A percentile compares a stretch with the other conserved stretches of the same genome.
These are phyloP conservation scores for Caenorhabditis remanei DNA, from an alignment of 1,140 invertebrate genomes.

Conservation along the genomic window DNA sequence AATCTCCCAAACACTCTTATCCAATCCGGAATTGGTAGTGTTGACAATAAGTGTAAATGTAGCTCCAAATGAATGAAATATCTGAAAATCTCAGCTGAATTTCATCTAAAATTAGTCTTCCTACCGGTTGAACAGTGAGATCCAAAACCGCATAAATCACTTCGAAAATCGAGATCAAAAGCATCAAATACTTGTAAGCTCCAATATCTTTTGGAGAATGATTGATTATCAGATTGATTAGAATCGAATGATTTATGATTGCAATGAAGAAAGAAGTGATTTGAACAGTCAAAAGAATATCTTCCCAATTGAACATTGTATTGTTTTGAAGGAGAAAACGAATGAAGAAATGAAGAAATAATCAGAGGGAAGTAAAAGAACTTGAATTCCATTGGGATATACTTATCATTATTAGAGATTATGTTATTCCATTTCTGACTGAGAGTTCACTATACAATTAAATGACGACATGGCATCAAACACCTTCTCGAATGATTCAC, in stretches of 20 bases:
- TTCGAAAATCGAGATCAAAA: not conserved
- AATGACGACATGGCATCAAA: no score
- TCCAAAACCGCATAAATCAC: slow-evolving; percentile 2
- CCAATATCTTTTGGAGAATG: slow-evolving; percentile 16
- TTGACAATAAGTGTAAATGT: not conserved
- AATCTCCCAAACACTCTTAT: slow-evolving; percentile 8
- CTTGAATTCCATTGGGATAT: not conserved
- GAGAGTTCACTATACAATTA: no score
- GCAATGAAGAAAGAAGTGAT: not conserved
- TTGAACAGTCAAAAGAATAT: not conserved
- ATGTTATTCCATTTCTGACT: no score
- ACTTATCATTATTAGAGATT: not conserved
- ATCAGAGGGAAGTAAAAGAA: not conserved
- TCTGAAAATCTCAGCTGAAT: not conserved
- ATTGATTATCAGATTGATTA: not conserved
- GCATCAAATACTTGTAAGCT: not conserved
- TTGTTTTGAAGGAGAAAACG: not conserved
- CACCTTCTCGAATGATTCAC: no score
- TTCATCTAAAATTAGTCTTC: not conserved
- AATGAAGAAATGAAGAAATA: not conserved
- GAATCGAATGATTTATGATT: not conserved
- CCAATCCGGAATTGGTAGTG: not conserved
- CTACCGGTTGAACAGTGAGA: not conserved
- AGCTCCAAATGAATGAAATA: slow-evolving; percentile 4
- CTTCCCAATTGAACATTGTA: not conserved